Evolutionary conservation across 2,888 invertebrate species (phyloP), one percentile per base, ranked within the genome.

Genomic region (Catocala sponsa): DNA sequence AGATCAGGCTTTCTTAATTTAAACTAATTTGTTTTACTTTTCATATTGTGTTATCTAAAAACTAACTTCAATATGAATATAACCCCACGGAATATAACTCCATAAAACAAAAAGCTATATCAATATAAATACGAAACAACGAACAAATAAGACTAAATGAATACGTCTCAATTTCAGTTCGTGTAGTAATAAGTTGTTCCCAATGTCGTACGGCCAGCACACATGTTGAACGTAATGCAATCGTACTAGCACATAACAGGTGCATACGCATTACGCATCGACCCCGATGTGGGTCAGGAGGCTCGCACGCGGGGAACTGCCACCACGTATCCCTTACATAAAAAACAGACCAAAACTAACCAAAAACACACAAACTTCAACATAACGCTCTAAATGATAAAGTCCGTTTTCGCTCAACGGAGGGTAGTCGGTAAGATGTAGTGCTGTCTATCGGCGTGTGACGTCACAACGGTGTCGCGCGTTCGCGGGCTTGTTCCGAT

Each of bases 241-340:
- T 67, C 60, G 73, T 80, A 76, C 68, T 69, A 65, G 63, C 65
- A 76, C 72, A 81, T 76, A 81, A 76, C 83, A 82, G 81, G 82
- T 91, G 91, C 89, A 91, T 89, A 89, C 88, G 89, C 91, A 89
- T 82, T 88, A 91, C 89, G 88, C 89, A 89, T 85, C 84, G 77
- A 66, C 64, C 72, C 74, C 83, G 80, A 94, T 92, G 81, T 94
- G 90, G 92, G 94, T 94, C 93, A 94, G 88, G 83, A 89, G 89
- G 89, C 82, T 84, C 81, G 76, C 76, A 75, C 70, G 66, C 59
- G 58, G 78, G 70, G 74, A 54, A 59, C 74, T 68, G 72, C 79
- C 79, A 80, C 78, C 82, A 74, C 70, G 74, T 71, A 75, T 73
- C 69, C 61, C 54, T 51, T 32, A 60, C 47, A 52, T 38, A 44